Evolutionary conservation across 2,888 invertebrate species (phyloP), one percentile per base, ranked within the genome.

Genomic region (Agrotis segetum): DNA sequence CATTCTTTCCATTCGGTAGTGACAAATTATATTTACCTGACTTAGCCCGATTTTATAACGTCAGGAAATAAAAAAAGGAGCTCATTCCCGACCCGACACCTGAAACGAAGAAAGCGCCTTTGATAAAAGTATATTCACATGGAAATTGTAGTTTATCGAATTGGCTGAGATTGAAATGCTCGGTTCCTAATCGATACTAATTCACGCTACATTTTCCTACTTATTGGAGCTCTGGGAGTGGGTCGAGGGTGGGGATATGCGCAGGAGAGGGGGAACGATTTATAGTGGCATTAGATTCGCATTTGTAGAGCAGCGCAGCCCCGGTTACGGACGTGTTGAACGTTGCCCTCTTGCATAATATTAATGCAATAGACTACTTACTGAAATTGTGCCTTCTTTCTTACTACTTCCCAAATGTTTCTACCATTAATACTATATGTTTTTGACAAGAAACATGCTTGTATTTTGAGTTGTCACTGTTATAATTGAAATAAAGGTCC

Each of bases 231-330:
- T 85, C 76, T 82, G 84, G 88, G 87, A 78, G 81, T 78, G 80
- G 77, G 83, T 66, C 73, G 80, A 67, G 68, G 77, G 79, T 74
- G 84, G 83, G 85, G 85, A 83, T 85, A 82, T 90, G 91, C 89
- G 89, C 89, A 89, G 79, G 89, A 87, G 89, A 88, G 88, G 88
- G 90, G 88, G 83, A 75, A 83, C 89, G 90, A 94, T 94, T 94
- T 94, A 94, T 94, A 87, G 91, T 78, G 87, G 93, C 94, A 94
- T 94, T 94, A 94, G 93, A 93, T 90, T 93, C 93, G 88, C 94
- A 92, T 93, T 93, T 93, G 91, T 89, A 91, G 88, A 86, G 72
- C 74, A 84, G 80, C 77, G 83, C 77, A 77, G 83, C 74, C 81
- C 76, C 77, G 72, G 76, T 70, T 77, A 76, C 85, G 87, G 88